phyloP scores from a whole-genome alignment of 2,797 vertebrate species.

The Protonibea diacanthus region DNA sequence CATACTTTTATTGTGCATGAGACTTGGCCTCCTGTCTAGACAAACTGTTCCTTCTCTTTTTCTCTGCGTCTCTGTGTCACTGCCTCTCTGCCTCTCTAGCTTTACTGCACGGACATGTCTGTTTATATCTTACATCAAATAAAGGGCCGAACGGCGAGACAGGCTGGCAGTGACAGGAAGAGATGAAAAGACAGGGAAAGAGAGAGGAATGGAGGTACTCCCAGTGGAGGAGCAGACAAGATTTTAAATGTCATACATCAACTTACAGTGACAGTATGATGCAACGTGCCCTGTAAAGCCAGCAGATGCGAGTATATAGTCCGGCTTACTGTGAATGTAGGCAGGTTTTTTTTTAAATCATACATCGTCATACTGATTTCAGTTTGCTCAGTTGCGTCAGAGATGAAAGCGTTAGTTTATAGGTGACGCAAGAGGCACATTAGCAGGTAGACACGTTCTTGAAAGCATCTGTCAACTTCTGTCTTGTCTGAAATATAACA shows the following conservation, averaged over 20 bases:
- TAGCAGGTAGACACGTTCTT: background rate
- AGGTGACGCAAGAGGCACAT: background rate
- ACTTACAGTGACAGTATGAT: conserved; percentile 26
- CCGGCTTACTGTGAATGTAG: background rate
- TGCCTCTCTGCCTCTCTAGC: conserved; percentile 33
- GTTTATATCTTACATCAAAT: conserved; percentile 52
- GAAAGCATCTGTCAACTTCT: background rate
- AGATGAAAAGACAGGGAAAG: conserved; percentile 25
- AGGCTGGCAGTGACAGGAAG: conserved; percentile 45
- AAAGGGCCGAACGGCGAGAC: conserved; percentile 17
- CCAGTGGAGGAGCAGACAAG: conserved; percentile 34
- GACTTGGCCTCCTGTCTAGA: background rate
- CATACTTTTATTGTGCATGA: background rate
- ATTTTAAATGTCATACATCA: conserved; percentile 44
- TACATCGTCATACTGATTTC: too few species aligned
- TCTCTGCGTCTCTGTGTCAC: conserved; percentile 32
- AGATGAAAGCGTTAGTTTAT: background rate
- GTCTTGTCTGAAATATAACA: background rate
- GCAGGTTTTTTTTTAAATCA: background rate
- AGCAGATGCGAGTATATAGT: background rate
- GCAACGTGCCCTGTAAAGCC: conserved; percentile 33
- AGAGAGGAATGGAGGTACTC: conserved; percentile 42
- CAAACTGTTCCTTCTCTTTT: conserved; percentile 7
- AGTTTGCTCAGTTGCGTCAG: background rate
- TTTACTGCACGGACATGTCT: conserved; percentile 51